Evolutionary conservation across 2,888 invertebrate species (phyloP).

Genomic region (Melipona bicolor): DNA sequence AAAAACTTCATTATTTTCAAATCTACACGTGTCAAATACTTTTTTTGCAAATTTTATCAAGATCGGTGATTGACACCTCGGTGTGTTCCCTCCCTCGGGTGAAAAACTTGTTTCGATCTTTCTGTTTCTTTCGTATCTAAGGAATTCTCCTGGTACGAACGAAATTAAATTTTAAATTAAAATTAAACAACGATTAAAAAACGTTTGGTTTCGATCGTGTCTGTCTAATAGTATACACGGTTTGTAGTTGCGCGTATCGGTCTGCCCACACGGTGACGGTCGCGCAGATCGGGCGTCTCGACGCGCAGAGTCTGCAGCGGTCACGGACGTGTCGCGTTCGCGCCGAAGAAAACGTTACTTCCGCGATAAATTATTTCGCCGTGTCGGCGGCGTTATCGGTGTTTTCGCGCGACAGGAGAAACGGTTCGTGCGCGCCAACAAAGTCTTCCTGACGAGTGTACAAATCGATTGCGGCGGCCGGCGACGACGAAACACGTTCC

Average conservation of each 20-base stretch:
- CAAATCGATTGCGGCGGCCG: conserved; percentile 63
- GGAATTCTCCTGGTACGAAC: no score
- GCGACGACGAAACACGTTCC: conserved; percentile 49
- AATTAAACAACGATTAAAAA: neutral
- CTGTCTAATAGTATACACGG: neutral
- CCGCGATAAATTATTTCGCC: conserved; percentile 66
- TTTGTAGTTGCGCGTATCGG: conserved; percentile 66
- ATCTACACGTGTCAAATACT: no score
- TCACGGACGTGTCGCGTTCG: conserved; percentile 28
- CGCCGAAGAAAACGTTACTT: conserved; percentile 41
- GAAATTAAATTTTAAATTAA: no score
- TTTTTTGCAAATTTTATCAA: no score
- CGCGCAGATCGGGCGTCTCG: conserved; percentile 37
- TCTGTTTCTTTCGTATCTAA: no score
- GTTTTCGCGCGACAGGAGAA: conserved; percentile 50
- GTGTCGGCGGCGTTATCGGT: conserved; percentile 57
- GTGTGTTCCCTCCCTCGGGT: no score
- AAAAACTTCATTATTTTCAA: no score
- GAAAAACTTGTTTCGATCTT: no score
- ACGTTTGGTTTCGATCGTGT: neutral
- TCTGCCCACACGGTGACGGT: conserved; percentile 57
- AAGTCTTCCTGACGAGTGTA: conserved; percentile 60
- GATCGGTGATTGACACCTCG: no score
- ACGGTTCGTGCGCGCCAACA: conserved; percentile 44
- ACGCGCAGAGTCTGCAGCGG: conserved; percentile 7